Evolutionary conservation across 2,113 vertebrate species (phyloP), one percentile per base, ranked within the genome.

Genomic region (Climacteris rufus): DNA sequence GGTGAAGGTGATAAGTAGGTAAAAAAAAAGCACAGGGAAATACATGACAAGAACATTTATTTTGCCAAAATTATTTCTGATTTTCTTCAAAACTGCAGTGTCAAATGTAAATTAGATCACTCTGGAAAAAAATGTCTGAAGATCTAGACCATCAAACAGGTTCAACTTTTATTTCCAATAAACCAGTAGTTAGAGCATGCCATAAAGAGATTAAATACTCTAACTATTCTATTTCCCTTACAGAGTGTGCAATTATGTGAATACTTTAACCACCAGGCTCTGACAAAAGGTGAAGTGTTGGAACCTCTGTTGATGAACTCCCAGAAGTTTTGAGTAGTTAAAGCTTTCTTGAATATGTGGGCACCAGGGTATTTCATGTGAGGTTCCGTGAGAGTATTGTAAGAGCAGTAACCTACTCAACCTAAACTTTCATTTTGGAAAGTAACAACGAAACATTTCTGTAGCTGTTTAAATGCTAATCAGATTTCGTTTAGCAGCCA

Each of bases 401-500:
- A 59, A 63, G 11, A 49, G 57, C 15, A 66, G 59, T 59, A 72
- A 80, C 63, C 35, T 77, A 37, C 7, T 80, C 49, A 85, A 39
- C 30, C 7, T 15, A 47, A 23, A 6, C 60, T 93, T 85, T 92
- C 35, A 47, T 93, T 90, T 86, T 50, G 79, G 39, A 75, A 65
- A 80, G 72, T 86, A 94, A 69, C 59, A 94, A 90, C 92, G 79
- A 86, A 96, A 95, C 79, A 94, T 93, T 94, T 90, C 92, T 92
- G 54, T 66, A 66, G 92, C 90, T 94, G 63, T 94, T 94, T 94
- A 97, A 96, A 97, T 93, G 94, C 88, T 95, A 96, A 97, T 94
- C 83, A 90, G 85, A 64, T 95, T 96, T 96, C 88, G 70, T 95
- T 96, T 96, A 87, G 88, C 83, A 90, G 66, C 23, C 75, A 86